A percentile compares a stretch with the other conserved stretches of the same genome.
Conservation (phyloP, 2,113 vertebrate genomes). For the Lagopus muta region DNA sequence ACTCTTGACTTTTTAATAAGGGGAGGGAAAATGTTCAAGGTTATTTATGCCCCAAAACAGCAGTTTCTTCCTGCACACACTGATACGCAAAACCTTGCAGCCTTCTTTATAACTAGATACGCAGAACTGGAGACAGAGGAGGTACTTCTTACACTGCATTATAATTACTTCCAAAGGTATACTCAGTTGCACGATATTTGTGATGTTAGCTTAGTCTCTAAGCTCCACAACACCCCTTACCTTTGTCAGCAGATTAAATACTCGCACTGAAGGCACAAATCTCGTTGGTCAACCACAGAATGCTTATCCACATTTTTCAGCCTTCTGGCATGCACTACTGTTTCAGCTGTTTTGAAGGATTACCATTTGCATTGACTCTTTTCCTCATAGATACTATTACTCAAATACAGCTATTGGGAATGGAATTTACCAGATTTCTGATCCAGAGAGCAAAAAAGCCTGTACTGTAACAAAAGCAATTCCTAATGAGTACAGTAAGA, state of each 20-base stretch:
- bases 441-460: background rate
- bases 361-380: conserved; percentile 16
- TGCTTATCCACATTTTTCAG: background rate
- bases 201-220: background rate
- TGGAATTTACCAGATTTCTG: background rate
- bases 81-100: background rate
- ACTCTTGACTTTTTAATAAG: background rate
- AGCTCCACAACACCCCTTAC: conserved; percentile 16
- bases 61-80: background rate
- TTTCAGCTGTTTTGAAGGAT: conserved; percentile 29
- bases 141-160: background rate
- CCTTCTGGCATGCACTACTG: background rate
- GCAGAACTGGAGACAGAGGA: background rate
- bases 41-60: background rate
- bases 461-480: background rate
- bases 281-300: background rate
- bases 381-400: background rate
- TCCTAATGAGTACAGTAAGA: background rate
- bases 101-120: background rate
- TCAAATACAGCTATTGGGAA: background rate
- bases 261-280: background rate
- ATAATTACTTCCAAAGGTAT: background rate
- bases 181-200: background rate
- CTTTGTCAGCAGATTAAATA: conserved; percentile 41
- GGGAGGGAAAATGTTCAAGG: background rate